Conservation (phyloP, 2,888 invertebrate genomes). For the Syrphus vitripennis region DNA sequence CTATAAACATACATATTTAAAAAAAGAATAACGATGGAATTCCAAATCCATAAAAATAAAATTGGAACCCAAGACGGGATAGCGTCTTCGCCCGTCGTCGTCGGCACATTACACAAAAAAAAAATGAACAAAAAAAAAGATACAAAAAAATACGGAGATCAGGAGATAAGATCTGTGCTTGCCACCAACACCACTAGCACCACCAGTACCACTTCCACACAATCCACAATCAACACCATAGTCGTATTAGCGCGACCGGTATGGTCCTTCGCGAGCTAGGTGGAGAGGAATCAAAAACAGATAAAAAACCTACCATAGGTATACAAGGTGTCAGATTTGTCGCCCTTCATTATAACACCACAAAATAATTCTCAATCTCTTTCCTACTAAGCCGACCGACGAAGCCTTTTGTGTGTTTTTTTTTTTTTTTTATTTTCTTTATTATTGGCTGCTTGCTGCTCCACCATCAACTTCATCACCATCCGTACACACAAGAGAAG, state of each 20-base stretch:
- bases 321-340: slow-evolving; percentile 81
- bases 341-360: slow-evolving; percentile 79
- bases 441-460: background rate
- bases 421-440: background rate
- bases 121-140: slow-evolving; percentile 72
- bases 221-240: slow-evolving; percentile 32
- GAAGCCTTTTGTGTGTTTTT: slow-evolving; percentile 6
- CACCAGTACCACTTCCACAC: slow-evolving; percentile 21
- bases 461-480: slow-evolving; percentile 34
- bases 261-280: slow-evolving; percentile 64
- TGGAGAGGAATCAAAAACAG: slow-evolving; percentile 62
- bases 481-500: slow-evolving; percentile 20
- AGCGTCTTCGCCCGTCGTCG: slow-evolving; percentile 53
- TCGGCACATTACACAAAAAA: slow-evolving; percentile 64
- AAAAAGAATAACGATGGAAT: slow-evolving; percentile 63
- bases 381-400: slow-evolving; percentile 38
- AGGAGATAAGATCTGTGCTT: slow-evolving; percentile 78
- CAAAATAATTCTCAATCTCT: slow-evolving; percentile 71
- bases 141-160: slow-evolving; percentile 74
- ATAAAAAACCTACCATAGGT: slow-evolving; percentile 71
- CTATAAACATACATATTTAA: slow-evolving; percentile 63
- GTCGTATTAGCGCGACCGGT: slow-evolving; percentile 63
- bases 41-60: slow-evolving; percentile 72
- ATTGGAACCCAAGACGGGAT: slow-evolving; percentile 69
- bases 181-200: slow-evolving; percentile 51